phyloP scores from a whole-genome alignment of 2,888 invertebrate species.

The Acronicta alni region DNA sequence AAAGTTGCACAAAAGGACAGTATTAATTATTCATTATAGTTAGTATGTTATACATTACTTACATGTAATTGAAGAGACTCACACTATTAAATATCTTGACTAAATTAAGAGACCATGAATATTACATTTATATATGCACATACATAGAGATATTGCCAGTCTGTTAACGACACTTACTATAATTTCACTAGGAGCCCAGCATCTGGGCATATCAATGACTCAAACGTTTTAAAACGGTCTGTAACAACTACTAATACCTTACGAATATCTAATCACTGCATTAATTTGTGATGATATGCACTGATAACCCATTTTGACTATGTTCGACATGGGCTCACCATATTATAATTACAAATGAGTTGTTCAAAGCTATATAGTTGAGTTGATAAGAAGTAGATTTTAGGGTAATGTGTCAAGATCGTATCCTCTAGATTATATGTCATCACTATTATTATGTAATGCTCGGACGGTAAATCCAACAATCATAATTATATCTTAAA shows the following conservation, averaged over 20 bases:
- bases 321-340: conserved; percentile 76
- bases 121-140: conserved; percentile 87
- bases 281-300: conserved; percentile 89
- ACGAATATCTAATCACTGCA: conserved; percentile 89
- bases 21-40: conserved; percentile 79
- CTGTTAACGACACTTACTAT: conserved; percentile 87
- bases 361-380: conserved; percentile 76
- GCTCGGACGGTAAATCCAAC: conserved; percentile 88
- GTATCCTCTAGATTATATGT: conserved; percentile 80
- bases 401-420: conserved; percentile 80
- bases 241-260: conserved; percentile 89
- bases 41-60: conserved; percentile 85
- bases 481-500: conserved; percentile 85
- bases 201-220: conserved; percentile 87
- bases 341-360: conserved; percentile 74
- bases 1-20: conserved; percentile 87
- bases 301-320: conserved; percentile 85
- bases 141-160: conserved; percentile 89
- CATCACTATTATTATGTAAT: conserved; percentile 86
- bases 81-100: conserved; percentile 89
- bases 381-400: conserved; percentile 76
- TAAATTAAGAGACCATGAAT: conserved; percentile 88
- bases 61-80: conserved; percentile 86
- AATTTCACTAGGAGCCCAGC: conserved; percentile 87
- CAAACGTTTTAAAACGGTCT: conserved; percentile 85